Conservation (phyloP, 2,888 invertebrate genomes). For the Drosophila pegasa region DNA sequence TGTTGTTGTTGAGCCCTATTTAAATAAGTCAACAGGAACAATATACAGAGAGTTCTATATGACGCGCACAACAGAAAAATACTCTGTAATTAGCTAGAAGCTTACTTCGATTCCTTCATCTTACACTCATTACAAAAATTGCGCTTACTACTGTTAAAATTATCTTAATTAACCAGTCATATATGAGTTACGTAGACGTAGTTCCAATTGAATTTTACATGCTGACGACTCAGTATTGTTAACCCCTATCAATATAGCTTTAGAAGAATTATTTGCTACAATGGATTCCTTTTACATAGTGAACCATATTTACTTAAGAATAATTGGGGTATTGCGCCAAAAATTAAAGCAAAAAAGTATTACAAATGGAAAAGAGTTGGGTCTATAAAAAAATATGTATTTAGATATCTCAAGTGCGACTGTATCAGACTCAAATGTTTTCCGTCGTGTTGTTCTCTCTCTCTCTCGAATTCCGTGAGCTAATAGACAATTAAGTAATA, state of each 20-base stretch:
- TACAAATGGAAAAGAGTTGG: too few species aligned
- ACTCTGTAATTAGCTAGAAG: not conserved
- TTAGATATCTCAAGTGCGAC: too few species aligned
- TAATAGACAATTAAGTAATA: too few species aligned
- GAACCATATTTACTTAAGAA: conserved; percentile 1
- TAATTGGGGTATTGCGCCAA: not conserved
- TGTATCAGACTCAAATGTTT: too few species aligned
- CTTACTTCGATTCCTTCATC: too few species aligned
- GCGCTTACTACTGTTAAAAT: not conserved
- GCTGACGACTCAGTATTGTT: not conserved
- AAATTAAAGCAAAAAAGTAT: too few species aligned
- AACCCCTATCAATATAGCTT: not conserved
- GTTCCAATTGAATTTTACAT: not conserved
- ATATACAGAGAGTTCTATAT: not conserved
- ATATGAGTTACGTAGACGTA: not conserved
- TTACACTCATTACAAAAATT: too few species aligned
- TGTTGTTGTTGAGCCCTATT: conserved; percentile 49
- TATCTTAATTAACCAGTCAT: not conserved
- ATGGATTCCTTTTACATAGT: not conserved
- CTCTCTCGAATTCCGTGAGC: too few species aligned
- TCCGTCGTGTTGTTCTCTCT: too few species aligned
- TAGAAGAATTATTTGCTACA: not conserved
- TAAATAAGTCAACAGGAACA: conserved; percentile 61
- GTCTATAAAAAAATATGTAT: not conserved
- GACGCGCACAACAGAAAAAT: not conserved